A percentile compares a stretch with the other conserved stretches of the same genome.
Conservation (phyloP, 1,140 invertebrate species). For the Varroa destructor region DNA sequence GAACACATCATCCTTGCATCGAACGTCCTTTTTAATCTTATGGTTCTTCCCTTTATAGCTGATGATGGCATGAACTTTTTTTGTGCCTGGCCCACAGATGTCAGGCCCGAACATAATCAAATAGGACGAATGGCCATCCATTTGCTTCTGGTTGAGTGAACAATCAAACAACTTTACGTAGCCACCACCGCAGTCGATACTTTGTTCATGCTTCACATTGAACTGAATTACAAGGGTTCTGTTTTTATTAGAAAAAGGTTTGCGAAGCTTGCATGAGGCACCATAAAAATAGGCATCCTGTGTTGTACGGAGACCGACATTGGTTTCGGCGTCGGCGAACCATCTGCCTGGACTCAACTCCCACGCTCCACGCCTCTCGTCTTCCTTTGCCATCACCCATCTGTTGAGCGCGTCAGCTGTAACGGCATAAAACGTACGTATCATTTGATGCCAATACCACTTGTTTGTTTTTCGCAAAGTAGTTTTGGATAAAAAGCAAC, state of each 20-base stretch:
- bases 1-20: constrained; percentile 77
- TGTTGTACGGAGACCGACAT: constrained; percentile 87
- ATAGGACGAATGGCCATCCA: constrained; percentile 93
- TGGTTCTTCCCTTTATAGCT: constrained; percentile 97
- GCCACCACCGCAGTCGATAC: constrained; percentile 98
- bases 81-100: constrained; percentile 94
- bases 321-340: constrained; percentile 78
- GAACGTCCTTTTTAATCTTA: constrained; percentile 76
- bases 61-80: constrained; percentile 98
- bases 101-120: constrained; percentile 98
- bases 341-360: constrained; percentile 80
- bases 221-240: constrained; percentile 73
- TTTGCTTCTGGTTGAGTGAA: constrained; percentile 69
- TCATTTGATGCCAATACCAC: no score
- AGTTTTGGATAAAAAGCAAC: no score
- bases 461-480: no score
- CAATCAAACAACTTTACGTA: constrained; percentile 93
- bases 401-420: constrained; percentile 67
- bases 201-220: constrained; percentile 96
- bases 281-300: constrained; percentile 96
- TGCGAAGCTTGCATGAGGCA: constrained; percentile 68
- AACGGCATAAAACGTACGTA: constrained; percentile 37
- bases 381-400: constrained; percentile 82
- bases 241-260: constrained; percentile 75
- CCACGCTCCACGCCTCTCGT: constrained; percentile 90